Evolutionary conservation across 2,113 vertebrate species (phyloP), one percentile per base, ranked within the genome.

Genomic region (Onychostruthus taczanowskii): DNA sequence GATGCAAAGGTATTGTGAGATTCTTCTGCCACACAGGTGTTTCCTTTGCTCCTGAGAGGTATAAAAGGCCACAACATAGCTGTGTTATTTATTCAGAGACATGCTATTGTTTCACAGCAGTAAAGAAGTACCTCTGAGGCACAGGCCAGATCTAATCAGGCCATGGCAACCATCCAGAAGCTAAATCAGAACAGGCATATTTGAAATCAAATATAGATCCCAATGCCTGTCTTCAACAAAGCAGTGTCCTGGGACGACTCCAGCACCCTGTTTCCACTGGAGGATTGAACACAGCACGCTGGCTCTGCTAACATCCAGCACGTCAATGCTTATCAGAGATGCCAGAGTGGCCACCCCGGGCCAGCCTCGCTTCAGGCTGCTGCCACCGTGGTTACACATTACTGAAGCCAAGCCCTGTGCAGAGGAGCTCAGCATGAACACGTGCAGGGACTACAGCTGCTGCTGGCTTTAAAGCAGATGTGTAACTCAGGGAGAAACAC

Each of bases 161-260:
- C 55, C 72, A 70, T 43, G 68, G 76, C 78, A 85, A 28, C 11
- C 16, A 50, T 89, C 91, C 90, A 90, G 85, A 73, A 94, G 64
- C 50, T 80, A 84, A 93, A 94, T 11, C 68, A 93, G 52, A 93
- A 75, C 52, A 85, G 75, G 49, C 30, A 39, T 8, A 9, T 92
- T 93, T 82, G 61, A 94, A 97, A 93, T 39, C 64, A 86, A 93
- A 82, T 52, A 86, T 14, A 90, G 64, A 88, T 61, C 52, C 13
- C 56, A 86, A 33, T 67, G 84, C 35, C 52, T 61, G 14, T 67
- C 63, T 88, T 61, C 75, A 82, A 21, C 64, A 88, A 72, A 74
- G 49, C 33, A 75, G 56, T 27, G 53, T 63, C 63, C 87, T 0
- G 0, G 31, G 70, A 83, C 7, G 56, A 52, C 79, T 86, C 56